These are phyloP conservation scores for Macrobrachium nipponense DNA, from an alignment of 1,140 invertebrate genomes.

Conservation along the genomic window DNA sequence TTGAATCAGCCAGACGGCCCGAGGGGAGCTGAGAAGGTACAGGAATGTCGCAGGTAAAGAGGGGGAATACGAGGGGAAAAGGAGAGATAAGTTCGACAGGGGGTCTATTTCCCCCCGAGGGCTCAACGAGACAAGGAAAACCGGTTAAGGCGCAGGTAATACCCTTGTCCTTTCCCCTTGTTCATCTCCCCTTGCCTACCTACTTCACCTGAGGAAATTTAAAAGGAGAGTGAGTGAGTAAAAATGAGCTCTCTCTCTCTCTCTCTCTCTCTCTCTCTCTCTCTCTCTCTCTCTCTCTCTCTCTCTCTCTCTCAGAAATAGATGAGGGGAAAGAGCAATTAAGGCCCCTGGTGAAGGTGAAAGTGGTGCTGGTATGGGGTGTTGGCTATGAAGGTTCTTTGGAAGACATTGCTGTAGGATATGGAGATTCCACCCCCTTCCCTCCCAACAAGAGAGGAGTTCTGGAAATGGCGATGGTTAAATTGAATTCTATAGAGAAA, in stretches of 20 bases:
- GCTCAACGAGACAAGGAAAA: constrained; percentile 5
- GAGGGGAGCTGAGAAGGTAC: not conserved
- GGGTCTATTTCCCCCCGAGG: constrained; percentile 3
- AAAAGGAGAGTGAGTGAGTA: not conserved
- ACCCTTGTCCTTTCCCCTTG: not conserved
- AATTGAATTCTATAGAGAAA: no score
- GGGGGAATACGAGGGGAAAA: not conserved
- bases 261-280: not conserved
- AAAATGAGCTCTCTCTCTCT: constrained; percentile 2
- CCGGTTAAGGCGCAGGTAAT: constrained; percentile 4
- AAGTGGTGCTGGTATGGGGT: no score
- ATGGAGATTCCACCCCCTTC: no score
- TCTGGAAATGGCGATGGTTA: no score
- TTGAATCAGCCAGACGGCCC: not conserved
- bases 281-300: constrained; percentile 5
- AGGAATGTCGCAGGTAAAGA: not conserved
- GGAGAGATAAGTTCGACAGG: not conserved
- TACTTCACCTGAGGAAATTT: constrained; percentile 19
- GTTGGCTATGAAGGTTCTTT: no score
- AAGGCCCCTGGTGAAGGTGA: not conserved
- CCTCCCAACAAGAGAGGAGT: no score
- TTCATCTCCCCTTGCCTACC: no score
- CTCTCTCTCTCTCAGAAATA: constrained; percentile 13
- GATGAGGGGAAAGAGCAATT: constrained; percentile 34
- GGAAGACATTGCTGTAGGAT: no score